A percentile compares a stretch with the other conserved stretches of the same genome.
Evolutionary conservation across 2,888 invertebrate species (phyloP).

Genomic region (Sarcophaga subvicina): DNA sequence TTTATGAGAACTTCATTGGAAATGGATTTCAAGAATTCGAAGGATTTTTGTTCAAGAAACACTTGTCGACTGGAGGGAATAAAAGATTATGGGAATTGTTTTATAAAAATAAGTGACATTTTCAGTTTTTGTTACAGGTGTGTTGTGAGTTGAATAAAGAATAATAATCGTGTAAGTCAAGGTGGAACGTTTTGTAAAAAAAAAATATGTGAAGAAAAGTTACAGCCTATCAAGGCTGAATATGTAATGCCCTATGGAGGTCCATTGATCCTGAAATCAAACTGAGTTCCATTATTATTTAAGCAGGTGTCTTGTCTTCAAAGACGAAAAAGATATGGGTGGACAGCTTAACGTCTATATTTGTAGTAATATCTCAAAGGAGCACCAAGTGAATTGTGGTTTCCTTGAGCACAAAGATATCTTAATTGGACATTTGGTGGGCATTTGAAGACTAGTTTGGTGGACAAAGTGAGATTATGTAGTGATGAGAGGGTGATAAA

Average conservation of each 20-base stretch:
- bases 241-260: no score
- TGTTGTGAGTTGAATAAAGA: slow-evolving; percentile 22
- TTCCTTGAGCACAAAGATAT: no score
- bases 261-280: no score
- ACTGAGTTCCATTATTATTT: neutral
- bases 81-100: neutral
- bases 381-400: no score
- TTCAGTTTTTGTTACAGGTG: neutral
- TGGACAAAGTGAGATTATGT: no score
- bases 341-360: no score
- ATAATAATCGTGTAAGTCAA: neutral
- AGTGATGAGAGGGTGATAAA: no score
- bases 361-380: no score
- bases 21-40: slow-evolving; percentile 39
- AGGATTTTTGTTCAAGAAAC: slow-evolving; percentile 38
- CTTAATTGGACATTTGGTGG: no score
- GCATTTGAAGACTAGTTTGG: no score
- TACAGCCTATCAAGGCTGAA: no score
- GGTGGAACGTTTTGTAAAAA: neutral
- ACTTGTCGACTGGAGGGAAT: slow-evolving; percentile 29
- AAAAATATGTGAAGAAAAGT: neutral
- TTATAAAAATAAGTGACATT: slow-evolving; percentile 9
- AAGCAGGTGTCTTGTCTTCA: neutral
- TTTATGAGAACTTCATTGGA: slow-evolving; percentile 34
- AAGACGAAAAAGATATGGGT: neutral